These are phyloP conservation scores for Amblyjoppa fuscipennis DNA, from an alignment of 2,888 invertebrate species.

Conservation along the genomic window DNA sequence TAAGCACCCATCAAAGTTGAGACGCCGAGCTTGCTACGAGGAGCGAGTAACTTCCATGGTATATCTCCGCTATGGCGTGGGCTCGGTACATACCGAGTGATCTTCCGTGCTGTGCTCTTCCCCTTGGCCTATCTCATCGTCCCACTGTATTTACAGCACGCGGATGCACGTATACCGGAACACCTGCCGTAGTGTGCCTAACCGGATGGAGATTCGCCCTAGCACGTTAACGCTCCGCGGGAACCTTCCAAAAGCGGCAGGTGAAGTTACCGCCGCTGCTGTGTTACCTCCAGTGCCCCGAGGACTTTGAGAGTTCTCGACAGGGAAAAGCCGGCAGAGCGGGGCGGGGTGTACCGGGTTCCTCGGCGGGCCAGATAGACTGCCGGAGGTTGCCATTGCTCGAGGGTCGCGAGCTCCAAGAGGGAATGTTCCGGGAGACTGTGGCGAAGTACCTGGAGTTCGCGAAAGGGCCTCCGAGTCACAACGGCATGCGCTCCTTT, in stretches of 20 bases:
- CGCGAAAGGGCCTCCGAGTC: slow-evolving; percentile 1
- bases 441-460: not conserved
- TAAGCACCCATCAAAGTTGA: slow-evolving; percentile 66
- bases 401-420: slow-evolving; percentile 11
- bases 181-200: slow-evolving; percentile 17
- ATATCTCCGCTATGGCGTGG: not conserved
- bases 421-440: not conserved
- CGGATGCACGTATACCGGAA: not conserved
- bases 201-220: slow-evolving; percentile 40
- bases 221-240: slow-evolving; percentile 46
- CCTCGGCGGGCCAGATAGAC: slow-evolving; percentile 25
- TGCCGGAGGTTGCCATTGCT: slow-evolving; percentile 35
- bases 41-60: slow-evolving; percentile 34
- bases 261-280: slow-evolving; percentile 48
- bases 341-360: slow-evolving; percentile 7
- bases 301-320: slow-evolving; percentile 55
- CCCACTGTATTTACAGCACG: slow-evolving; percentile 11
- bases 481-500: not conserved
- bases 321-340: slow-evolving; percentile 17
- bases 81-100: slow-evolving; percentile 48
- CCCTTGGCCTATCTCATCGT: slow-evolving; percentile 23
- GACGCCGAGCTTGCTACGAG: slow-evolving; percentile 42
- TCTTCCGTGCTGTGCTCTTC: slow-evolving; percentile 19
- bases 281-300: slow-evolving; percentile 35
- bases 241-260: slow-evolving; percentile 49